phyloP scores from a whole-genome alignment of 2,113 vertebrate species.

The Notarius lentiginosus region DNA sequence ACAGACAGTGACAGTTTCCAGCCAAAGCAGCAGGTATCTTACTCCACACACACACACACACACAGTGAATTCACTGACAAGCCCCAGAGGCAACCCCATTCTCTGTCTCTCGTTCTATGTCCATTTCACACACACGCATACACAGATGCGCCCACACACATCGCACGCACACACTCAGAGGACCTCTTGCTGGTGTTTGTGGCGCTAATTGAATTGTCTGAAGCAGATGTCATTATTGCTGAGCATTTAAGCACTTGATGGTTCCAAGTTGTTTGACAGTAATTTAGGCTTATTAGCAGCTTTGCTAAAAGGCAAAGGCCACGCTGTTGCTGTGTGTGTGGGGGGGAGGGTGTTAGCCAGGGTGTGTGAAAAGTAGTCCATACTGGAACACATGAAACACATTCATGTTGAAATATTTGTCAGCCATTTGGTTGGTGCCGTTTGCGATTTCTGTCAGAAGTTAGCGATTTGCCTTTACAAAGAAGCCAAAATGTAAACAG shows the following conservation, averaged over 20 bases:
- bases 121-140: conserved; percentile 13
- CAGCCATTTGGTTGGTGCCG: background rate
- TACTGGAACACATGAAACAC: background rate
- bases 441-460: background rate
- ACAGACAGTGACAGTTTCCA: conserved; percentile 83
- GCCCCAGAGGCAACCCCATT: conserved; percentile 37
- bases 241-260: conserved; percentile 83
- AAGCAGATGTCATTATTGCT: conserved; percentile 87
- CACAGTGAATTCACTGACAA: conserved; percentile 39
- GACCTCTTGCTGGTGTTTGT: conserved; percentile 79
- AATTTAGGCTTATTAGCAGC: conserved; percentile 86
- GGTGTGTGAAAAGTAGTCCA: background rate
- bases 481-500: background rate
- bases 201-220: conserved; percentile 80
- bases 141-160: conserved; percentile 31
- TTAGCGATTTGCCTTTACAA: background rate
- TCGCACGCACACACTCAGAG: conserved; percentile 58
- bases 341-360: background rate
- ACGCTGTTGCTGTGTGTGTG: conserved; percentile 45
- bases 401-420: background rate
- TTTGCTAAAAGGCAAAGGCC: conserved; percentile 82
- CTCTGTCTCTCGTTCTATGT: conserved; percentile 27
- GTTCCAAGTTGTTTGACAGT: conserved; percentile 79
- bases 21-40: conserved; percentile 83
- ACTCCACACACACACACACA: conserved; percentile 36